Evolutionary conservation across 1,140 invertebrate species (phyloP), one percentile per base, ranked within the genome.

Genomic region (Nautilus pompilius): DNA sequence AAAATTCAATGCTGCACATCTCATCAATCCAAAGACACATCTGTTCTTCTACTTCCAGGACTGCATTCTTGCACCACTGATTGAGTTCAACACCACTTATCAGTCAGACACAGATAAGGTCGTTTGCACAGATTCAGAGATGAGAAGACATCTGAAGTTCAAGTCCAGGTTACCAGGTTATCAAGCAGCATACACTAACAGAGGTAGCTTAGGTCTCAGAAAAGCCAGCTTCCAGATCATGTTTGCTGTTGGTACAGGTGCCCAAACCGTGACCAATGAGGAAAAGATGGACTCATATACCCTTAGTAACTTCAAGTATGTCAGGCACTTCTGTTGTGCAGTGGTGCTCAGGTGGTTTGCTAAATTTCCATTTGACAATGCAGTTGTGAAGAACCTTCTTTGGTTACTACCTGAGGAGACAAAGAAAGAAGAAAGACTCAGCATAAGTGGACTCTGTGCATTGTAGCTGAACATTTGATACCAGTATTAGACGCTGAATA

Each of bases 61-160:
- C 6, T 68, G 45, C 30, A 65, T 61, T n/a, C 28, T 68, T 15
- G 20, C 20, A 26, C 58, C 54, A 32, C 29, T 68, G 30, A 65
- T 60, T 49, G 58, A 68, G 28, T 68, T 68, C 58, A 68, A 68
- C 54, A 61, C 59, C 22, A 32, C 55, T n/a, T 60, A 45, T 46
- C 20, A 56, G 58, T 34, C 51, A 22, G 49, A 66, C 20, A 53
- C 24, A 28, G 28, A 33, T 2, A 64, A 34, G 13, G 49, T 67
- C 20, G 34, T 54, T n/a, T n/a, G 48, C 8, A 13, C 64, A 5
- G 10, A 64, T 36, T 22, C 46, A 10, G 26, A 60, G 15, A 64
- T 64, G 0, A 36, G 2, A 5, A 32, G 53, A 15, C 51, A 63
- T 2, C 17, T 67, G 32, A 63, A 64, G 30, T 64, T 61, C 51